Conservation (phyloP, 2,113 vertebrate genomes). For the Petroica traversi region DNA sequence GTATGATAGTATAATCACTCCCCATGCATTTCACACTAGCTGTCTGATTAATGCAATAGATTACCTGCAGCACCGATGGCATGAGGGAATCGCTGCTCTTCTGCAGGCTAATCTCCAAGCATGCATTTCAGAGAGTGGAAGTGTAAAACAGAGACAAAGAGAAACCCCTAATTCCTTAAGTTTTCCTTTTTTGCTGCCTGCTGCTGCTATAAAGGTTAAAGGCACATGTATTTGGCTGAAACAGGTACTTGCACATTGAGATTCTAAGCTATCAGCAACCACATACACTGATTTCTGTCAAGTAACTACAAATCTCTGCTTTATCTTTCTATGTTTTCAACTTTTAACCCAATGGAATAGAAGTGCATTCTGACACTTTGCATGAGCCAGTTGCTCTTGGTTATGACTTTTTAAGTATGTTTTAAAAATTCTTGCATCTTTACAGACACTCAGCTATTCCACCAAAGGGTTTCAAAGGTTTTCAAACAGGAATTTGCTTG, state of each 20-base stretch:
- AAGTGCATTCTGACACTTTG: not conserved
- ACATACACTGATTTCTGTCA: not conserved
- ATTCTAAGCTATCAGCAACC: not conserved
- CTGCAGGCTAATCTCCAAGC: not conserved
- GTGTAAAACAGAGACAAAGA: not conserved
- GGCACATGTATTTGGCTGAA: not conserved
- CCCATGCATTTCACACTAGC: slow-evolving; percentile 76
- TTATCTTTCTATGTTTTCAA: not conserved
- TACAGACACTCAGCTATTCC: not conserved
- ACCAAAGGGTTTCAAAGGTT: not conserved
- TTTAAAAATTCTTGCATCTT: not conserved
- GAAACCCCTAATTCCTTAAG: not conserved
- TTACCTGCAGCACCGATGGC: slow-evolving; percentile 72
- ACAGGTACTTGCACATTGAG: not conserved
- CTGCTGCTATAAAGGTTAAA: not conserved
- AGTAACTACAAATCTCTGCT: not conserved
- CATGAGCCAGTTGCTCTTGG: not conserved
- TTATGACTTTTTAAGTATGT: not conserved
- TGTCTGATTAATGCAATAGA: slow-evolving; percentile 78
- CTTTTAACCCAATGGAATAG: not conserved
- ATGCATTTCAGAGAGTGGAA: not conserved
- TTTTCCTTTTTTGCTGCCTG: not conserved
- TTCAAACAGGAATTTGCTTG: not conserved
- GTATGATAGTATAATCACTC: slow-evolving; percentile 83
- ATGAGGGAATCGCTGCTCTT: slow-evolving; percentile 54